Evolutionary conservation across 64 coral and sea anemone genomes (phyloP).

Genomic region (Dendrophyllia cribrosa): DNA sequence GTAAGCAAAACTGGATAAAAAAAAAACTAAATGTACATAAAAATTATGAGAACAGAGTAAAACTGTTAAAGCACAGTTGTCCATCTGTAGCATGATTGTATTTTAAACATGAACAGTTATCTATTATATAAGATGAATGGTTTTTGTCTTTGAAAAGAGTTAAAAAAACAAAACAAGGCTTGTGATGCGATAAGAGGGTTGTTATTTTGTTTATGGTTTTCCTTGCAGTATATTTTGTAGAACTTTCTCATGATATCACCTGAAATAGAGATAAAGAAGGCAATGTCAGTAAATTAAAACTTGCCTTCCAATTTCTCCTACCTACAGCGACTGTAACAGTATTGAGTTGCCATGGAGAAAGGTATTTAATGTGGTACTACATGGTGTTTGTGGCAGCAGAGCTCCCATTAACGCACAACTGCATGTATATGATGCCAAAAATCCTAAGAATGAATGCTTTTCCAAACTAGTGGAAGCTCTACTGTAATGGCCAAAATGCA

Average conservation of each 20-base stretch:
- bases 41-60: not conserved
- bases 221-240: constrained; percentile 17
- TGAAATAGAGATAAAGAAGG: constrained; percentile 8
- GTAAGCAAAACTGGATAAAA: not conserved
- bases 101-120: no score
- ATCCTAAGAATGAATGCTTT: no score
- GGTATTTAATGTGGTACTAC: no score
- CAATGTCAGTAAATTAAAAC: no score
- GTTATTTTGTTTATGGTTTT: not conserved
- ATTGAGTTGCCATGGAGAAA: no score
- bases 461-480: no score
- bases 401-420: no score
- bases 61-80: not conserved
- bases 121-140: not conserved
- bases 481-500: no score
- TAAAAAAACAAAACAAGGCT: not conserved
- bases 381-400: no score
- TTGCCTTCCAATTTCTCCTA: no score
- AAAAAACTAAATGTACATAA: not conserved
- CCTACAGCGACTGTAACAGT: no score
- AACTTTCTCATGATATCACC: constrained; percentile 58
- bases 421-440: no score
- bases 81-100: not conserved
- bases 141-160: not conserved
- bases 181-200: not conserved